These are phyloP conservation scores for Albula goreensis DNA, from an alignment of 2,113 vertebrate genomes.

Conservation along the genomic window DNA sequence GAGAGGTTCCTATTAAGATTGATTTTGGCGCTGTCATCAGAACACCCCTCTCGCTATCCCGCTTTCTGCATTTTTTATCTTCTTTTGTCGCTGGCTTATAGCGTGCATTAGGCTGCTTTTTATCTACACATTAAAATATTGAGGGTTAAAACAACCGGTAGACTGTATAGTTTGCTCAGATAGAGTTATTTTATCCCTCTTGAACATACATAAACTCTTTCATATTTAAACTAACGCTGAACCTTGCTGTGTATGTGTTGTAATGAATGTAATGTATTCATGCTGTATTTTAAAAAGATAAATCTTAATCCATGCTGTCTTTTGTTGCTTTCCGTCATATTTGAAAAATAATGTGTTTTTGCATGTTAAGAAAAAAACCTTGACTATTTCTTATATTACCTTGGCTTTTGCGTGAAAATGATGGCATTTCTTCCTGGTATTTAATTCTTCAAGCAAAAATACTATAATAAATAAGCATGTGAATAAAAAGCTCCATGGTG, in stretches of 20 bases:
- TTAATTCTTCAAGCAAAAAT: background rate
- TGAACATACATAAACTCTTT: too few relatives aligned
- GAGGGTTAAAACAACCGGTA: too few relatives aligned
- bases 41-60: constrained; percentile 16
- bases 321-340: constrained; percentile 65
- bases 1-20: constrained; percentile 72
- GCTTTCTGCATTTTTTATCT: constrained; percentile 44
- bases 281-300: constrained; percentile 39
- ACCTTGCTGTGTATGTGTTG: too few relatives aligned
- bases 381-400: background rate
- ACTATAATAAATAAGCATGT: constrained; percentile 38
- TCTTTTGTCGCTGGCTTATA: constrained; percentile 56
- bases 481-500: background rate
- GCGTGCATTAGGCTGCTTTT: constrained; percentile 46
- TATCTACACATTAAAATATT: constrained; percentile 41
- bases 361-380: background rate
- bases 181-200: too few relatives aligned
- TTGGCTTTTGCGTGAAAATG: background rate
- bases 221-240: too few relatives aligned
- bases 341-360: constrained; percentile 28
- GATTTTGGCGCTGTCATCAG: constrained; percentile 59
- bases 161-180: too few relatives aligned
- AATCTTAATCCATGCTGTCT: constrained; percentile 67
- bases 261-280: too few relatives aligned
- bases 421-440: background rate